Evolutionary conservation across 1,140 invertebrate genomes (phyloP).

Genomic region (Halyomorpha halys): DNA sequence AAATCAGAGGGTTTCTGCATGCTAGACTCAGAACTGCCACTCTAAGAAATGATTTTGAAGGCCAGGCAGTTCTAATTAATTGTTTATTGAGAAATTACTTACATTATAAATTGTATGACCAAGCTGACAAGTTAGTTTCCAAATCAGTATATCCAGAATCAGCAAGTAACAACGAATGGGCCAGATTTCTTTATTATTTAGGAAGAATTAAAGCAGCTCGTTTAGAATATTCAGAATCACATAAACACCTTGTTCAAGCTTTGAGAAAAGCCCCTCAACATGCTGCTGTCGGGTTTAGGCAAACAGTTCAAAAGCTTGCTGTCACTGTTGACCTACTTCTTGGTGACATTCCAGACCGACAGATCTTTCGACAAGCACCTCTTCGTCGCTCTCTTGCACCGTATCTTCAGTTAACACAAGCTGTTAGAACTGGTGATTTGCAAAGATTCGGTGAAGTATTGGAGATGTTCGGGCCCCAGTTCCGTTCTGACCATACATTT

Average conservation of each 20-base stretch:
- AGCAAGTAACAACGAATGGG: conserved; percentile 98
- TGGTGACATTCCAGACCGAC: conserved; percentile 91
- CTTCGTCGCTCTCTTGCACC: conserved; percentile 79
- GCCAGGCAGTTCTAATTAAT: conserved; percentile 93
- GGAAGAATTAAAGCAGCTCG: conserved; percentile 95
- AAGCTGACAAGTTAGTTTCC: conserved; percentile 87
- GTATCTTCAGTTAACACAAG: conserved; percentile 96
- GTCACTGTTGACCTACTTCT: conserved; percentile 92
- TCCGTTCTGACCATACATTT: conserved; percentile 84
- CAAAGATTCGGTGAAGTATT: conserved; percentile 89
- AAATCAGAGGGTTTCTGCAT: conserved; percentile 83
- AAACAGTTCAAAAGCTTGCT: conserved; percentile 92
- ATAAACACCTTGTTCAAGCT: conserved; percentile 88
- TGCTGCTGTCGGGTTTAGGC: conserved; percentile 95
- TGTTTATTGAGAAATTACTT: conserved; percentile 91
- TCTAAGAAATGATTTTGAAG: conserved; percentile 89
- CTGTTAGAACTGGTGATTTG: conserved; percentile 89
- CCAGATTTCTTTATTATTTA: conserved; percentile 91
- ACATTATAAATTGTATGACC: conserved; percentile 92
- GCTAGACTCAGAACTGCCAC: conserved; percentile 85
- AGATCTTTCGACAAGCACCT: conserved; percentile 77
- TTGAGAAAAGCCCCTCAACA: conserved; percentile 94
- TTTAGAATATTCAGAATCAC: conserved; percentile 91
- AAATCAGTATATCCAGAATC: conserved; percentile 94
- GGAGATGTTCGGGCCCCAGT: conserved; percentile 78